Percentiles rank a stretch among this genome's conserved stretches.
phyloP scores from a whole-genome alignment of 2,113 vertebrate genomes.

The Erpornis zantholeuca region DNA sequence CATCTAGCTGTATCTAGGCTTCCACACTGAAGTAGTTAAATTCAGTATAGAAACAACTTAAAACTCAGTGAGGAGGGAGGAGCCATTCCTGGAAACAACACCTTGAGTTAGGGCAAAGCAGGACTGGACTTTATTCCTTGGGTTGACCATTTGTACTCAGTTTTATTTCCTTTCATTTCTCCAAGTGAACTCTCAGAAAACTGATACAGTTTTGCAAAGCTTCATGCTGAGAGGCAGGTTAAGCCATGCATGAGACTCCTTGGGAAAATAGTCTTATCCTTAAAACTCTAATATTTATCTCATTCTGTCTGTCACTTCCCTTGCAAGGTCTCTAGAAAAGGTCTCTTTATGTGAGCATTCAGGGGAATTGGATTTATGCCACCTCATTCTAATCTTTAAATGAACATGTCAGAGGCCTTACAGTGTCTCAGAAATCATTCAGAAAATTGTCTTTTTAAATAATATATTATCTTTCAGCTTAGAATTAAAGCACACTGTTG shows the following conservation, averaged over 20 bases:
- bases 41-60: background rate
- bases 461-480: slow-evolving; percentile 42
- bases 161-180: slow-evolving; percentile 53
- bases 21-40: background rate
- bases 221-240: slow-evolving; percentile 51
- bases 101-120: slow-evolving; percentile 9
- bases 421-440: slow-evolving; percentile 61
- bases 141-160: background rate
- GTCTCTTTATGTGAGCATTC: slow-evolving; percentile 48
- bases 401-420: slow-evolving; percentile 66
- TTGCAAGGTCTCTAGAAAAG: slow-evolving; percentile 50
- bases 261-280: slow-evolving; percentile 52
- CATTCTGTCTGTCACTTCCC: slow-evolving; percentile 54
- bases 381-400: slow-evolving; percentile 56
- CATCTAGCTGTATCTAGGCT: background rate
- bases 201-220: slow-evolving; percentile 37
- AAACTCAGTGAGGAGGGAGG: background rate
- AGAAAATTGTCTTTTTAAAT: slow-evolving; percentile 53
- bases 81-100: background rate
- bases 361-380: slow-evolving; percentile 68
- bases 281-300: slow-evolving; percentile 71
- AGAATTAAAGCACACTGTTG: slow-evolving; percentile 55
- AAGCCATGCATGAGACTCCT: slow-evolving; percentile 63
- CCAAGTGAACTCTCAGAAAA: slow-evolving; percentile 16
- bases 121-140: slow-evolving; percentile 30